A percentile compares a stretch with the other conserved stretches of the same genome.
phyloP scores from a whole-genome alignment of 2,113 vertebrate genomes.

The Miniopterus natalensis region DNA sequence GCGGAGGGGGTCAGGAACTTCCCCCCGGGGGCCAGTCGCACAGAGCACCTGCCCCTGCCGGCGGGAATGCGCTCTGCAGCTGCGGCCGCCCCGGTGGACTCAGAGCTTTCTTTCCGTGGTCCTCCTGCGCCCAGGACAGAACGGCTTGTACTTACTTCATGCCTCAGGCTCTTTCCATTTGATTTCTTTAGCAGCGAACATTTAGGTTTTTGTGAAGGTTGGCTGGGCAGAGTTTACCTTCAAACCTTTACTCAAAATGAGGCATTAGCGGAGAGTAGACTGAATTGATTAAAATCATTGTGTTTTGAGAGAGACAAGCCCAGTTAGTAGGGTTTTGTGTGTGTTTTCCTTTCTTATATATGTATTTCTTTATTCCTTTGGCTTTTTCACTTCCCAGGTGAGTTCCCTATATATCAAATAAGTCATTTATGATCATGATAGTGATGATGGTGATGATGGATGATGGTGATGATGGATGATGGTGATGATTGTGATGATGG shows the following conservation, averaged over 20 bases:
- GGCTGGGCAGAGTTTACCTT: not conserved
- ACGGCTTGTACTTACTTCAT: rapidly evolving
- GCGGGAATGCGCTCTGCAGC: rapidly evolving
- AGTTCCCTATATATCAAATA: not conserved
- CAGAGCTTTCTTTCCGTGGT: rapidly evolving
- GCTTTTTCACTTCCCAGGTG: too few relatives aligned
- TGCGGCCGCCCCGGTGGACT: rapidly evolving
- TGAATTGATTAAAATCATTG: too few relatives aligned
- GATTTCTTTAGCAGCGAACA: not conserved
- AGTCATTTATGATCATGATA: not conserved
- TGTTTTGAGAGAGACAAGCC: not conserved
- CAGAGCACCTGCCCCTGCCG: rapidly evolving
- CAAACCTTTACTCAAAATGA: not conserved
- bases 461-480: not conserved
- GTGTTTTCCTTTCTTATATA: not conserved
- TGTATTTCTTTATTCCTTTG: not conserved
- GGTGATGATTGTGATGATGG: not conserved
- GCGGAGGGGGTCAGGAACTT: too few relatives aligned
- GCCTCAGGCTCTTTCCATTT: rapidly evolving
- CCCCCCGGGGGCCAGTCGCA: rapidly evolving
- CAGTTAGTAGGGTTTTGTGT: not conserved
- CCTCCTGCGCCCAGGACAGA: not conserved
- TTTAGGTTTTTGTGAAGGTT: not conserved
- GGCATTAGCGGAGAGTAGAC: too few relatives aligned
- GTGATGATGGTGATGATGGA: not conserved